Evolutionary conservation across 2,888 invertebrate species (phyloP).

Genomic region (Idaea biselata): DNA sequence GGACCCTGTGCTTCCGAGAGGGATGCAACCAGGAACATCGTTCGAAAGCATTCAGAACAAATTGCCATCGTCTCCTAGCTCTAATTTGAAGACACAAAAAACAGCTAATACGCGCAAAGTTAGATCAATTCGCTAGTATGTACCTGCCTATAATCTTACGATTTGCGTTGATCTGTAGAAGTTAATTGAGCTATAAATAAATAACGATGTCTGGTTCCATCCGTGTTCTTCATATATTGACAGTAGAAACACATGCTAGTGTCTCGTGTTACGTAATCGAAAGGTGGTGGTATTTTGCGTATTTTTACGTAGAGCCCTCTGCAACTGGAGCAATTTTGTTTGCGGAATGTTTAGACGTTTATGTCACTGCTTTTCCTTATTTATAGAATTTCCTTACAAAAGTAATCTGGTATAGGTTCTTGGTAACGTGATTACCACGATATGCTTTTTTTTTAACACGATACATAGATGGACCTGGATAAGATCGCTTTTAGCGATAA

Average conservation of each 20-base stretch:
- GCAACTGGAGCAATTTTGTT: background rate
- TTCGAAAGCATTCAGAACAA: too few relatives aligned
- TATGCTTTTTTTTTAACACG: too few relatives aligned
- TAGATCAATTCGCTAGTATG: background rate
- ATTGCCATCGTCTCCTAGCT: background rate
- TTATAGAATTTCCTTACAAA: too few relatives aligned
- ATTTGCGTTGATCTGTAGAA: background rate
- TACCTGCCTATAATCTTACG: background rate
- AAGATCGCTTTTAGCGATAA: too few relatives aligned
- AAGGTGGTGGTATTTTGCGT: background rate
- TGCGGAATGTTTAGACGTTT: background rate
- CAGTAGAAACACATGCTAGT: background rate
- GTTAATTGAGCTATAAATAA: background rate
- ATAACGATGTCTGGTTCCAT: background rate
- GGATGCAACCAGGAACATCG: too few relatives aligned
- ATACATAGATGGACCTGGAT: too few relatives aligned
- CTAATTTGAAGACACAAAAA: background rate
- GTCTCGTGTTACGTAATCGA: background rate
- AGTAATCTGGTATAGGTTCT: too few relatives aligned
- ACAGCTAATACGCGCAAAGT: background rate
- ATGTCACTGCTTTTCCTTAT: background rate
- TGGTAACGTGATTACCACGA: too few relatives aligned
- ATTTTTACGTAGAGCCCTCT: background rate
- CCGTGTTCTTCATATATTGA: background rate
- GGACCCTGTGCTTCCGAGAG: too few relatives aligned